These are phyloP conservation scores for Dolichallabes microphthalmus DNA, from an alignment of 2,113 vertebrate genomes.

Conservation along the genomic window DNA sequence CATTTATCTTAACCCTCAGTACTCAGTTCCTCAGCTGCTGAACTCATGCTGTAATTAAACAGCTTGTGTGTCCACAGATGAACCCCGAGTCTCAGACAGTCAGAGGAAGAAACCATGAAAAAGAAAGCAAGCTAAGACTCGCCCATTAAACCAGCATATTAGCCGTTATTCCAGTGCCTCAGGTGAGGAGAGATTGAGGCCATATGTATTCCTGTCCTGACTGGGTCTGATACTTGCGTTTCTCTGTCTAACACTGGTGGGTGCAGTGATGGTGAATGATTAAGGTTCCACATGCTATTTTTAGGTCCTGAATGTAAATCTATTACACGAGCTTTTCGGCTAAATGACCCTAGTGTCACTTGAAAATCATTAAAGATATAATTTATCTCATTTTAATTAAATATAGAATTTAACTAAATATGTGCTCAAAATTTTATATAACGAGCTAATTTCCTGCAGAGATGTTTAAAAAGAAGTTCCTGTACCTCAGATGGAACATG, in stretches of 20 bases:
- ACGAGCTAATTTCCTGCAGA: neutral
- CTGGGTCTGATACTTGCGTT: neutral
- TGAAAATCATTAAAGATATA: neutral
- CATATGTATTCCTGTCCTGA: constrained; percentile 3
- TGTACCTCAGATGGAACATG: neutral
- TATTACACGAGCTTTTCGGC: neutral
- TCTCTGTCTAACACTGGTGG: neutral
- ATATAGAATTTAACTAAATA: neutral
- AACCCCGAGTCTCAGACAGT: neutral
- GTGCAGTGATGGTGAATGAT: neutral
- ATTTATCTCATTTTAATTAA: neutral
- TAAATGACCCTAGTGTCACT: neutral
- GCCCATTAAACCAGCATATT: constrained; percentile 14
- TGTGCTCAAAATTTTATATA: neutral
- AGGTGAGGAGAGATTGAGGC: constrained; percentile 29
- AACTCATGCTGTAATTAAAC: constrained; percentile 28
- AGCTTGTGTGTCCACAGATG: neutral
- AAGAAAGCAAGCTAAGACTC: constrained; percentile 14
- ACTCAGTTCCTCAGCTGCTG: neutral
- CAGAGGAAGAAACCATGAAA: neutral
- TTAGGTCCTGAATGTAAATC: neutral
- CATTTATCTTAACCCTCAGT: neutral
- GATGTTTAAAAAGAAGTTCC: neutral
- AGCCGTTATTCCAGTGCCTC: constrained; percentile 23
- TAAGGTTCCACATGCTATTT: neutral